Base-by-base conservation (phyloP, 2,888 invertebrate genomes). In the Terebella lapidaria region DNA sequence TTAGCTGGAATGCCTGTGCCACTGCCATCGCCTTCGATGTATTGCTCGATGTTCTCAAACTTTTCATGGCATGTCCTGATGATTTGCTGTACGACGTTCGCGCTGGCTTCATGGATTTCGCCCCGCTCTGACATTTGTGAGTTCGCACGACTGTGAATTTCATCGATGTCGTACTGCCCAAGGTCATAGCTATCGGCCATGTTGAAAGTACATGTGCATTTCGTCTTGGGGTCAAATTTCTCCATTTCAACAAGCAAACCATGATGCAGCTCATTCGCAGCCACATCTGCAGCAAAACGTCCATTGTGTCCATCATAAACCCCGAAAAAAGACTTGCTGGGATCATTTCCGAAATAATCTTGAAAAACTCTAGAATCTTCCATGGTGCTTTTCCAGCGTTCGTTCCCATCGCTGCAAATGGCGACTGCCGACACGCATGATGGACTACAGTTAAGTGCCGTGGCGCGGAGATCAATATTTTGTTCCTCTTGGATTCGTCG, bases 231-330 rank as follows among this genome's bases (percentile, higher is more conserved):
- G 58, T 78, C 77, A 70, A 78, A 78, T 55, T 75, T 75, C 25
- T 68, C 61, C 71, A 79, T 71, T 61, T 78, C 76, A 46, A 70
- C 67, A 15, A 78, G 64, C 18, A 79, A 63, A 20, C 74, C 65
- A 57, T 71, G 71, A 61, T 79, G 78, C 3, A 79, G 60, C 58
- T 78, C 74, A 51, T 68, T 70, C 3, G 77, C 72, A 0, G 76
- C 75, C 15, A 75, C 67, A 54, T 75, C 72, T 0, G 78, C 75
- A 46, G 79, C 75, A 65, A 72, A 74, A 45, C 67, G 55, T 1
- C 78, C 78, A 68, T 76, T 72, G 59, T 78, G 73, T 2, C 79
- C 79, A 62, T 77, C 77, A 64, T 73, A 79, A 3, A 79, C 29
- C 0, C 70, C 78, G 54, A 77, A 59, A 55, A 72, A 79, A 58